These are phyloP conservation scores for Anguilla pacifica DNA, from an alignment of 2,797 vertebrate genomes.

Conservation along the genomic window DNA sequence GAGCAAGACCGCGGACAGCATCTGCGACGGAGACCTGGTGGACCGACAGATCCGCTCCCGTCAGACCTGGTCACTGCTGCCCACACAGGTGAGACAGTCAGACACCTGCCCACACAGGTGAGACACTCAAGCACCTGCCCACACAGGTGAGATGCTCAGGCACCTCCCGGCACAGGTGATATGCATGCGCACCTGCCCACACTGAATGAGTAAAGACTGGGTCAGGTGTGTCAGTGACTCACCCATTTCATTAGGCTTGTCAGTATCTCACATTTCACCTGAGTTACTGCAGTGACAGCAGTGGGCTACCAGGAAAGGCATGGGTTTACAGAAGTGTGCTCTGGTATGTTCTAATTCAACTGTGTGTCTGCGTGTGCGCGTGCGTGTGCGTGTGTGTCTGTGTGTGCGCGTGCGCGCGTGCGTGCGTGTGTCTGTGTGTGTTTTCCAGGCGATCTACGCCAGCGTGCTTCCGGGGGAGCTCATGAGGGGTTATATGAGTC, in stretches of 20 bases:
- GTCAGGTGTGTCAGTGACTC: too few relatives aligned
- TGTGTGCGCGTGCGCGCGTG: neutral
- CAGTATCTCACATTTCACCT: too few relatives aligned
- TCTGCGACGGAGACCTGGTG: constrained; percentile 92
- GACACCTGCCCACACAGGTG: too few relatives aligned
- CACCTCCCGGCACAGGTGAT: neutral
- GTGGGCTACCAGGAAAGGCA: neutral
- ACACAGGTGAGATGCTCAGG: too few relatives aligned
- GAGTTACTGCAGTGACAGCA: neutral
- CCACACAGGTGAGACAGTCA: constrained; percentile 82
- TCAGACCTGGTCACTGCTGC: constrained; percentile 94
- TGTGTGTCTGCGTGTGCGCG: neutral
- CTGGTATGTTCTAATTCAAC: neutral
- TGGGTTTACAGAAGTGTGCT: neutral
- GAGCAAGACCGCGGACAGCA: constrained; percentile 94
- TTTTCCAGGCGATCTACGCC: constrained; percentile 87
- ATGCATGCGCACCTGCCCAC: too few relatives aligned
- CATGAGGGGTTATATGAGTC: constrained; percentile 93
- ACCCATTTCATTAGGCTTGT: too few relatives aligned
- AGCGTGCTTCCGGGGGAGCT: constrained; percentile 95
- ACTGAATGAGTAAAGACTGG: too few relatives aligned
- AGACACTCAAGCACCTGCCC: too few relatives aligned
- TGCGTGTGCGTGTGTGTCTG: constrained; percentile 23
- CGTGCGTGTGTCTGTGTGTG: neutral
- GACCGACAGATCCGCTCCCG: constrained; percentile 87